Conservation (phyloP, 1,140 invertebrate genomes). For the Euborellia annulipes region DNA sequence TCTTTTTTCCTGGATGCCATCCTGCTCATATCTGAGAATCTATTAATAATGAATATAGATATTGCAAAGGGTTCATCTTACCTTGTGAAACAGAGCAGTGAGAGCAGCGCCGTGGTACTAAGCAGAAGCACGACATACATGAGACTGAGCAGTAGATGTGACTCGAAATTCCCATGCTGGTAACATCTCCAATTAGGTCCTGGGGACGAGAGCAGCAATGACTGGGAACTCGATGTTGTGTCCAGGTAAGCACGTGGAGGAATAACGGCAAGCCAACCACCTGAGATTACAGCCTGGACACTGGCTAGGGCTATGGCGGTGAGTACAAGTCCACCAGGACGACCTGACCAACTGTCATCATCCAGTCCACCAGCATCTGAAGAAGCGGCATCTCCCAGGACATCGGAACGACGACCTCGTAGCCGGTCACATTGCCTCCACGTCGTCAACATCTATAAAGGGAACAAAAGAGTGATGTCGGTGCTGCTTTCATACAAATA, state of each 20-base stretch:
- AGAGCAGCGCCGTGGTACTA: constrained; percentile 25
- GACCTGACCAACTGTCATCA: too few relatives aligned
- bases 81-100: constrained; percentile 27
- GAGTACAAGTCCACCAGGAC: constrained; percentile 27
- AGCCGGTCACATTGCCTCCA: constrained; percentile 1
- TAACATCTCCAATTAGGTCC: constrained; percentile 18
- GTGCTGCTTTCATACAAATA: too few relatives aligned
- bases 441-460: constrained; percentile 2
- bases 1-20: too few relatives aligned
- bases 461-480: too few relatives aligned
- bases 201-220: too few relatives aligned
- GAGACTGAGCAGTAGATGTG: constrained; percentile 30
- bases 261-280: constrained; percentile 31
- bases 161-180: constrained; percentile 26
- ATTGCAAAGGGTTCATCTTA: constrained; percentile 5
- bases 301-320: constrained; percentile 22
- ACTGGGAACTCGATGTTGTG: too few relatives aligned
- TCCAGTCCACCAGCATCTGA: too few relatives aligned
- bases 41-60: too few relatives aligned
- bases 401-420: not conserved
- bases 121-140: constrained; percentile 33
- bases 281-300: constrained; percentile 26
- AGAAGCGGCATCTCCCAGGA: too few relatives aligned
- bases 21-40: too few relatives aligned
- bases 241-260: constrained; percentile 21